Percentiles rank a stretch among this genome's conserved stretches.
phyloP scores from a whole-genome alignment of 2,797 vertebrate species.

The Vipera ursinii region DNA sequence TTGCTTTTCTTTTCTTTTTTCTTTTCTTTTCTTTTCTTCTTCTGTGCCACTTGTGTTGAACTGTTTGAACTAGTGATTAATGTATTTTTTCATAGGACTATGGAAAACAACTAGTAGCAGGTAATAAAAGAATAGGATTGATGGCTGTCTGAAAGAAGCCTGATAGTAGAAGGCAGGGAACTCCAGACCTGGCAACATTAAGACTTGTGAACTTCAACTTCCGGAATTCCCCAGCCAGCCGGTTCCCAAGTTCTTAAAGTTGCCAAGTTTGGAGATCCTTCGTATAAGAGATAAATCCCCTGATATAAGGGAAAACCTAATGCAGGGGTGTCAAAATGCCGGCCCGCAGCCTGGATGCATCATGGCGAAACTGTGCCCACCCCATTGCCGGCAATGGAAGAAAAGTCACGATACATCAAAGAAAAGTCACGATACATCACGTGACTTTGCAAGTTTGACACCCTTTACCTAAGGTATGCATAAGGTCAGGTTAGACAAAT shows the following conservation, averaged over 20 bases:
- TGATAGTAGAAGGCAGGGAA: not conserved
- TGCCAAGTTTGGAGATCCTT: not conserved
- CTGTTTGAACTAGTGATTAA: not conserved
- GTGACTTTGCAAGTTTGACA: too few species aligned
- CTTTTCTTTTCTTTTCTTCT: not conserved
- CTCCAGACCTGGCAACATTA: not conserved
- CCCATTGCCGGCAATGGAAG: too few species aligned
- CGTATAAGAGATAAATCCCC: not conserved
- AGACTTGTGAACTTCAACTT: not conserved
- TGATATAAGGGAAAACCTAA: too few species aligned
- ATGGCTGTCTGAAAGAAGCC: not conserved
- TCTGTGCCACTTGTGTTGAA: not conserved
- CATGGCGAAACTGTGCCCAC: too few species aligned
- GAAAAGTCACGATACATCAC: too few species aligned
- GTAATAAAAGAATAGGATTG: not conserved
- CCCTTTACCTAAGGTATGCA: not conserved
- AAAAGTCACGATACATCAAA: too few species aligned
- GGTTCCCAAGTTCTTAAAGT: not conserved
- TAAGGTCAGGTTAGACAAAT: not conserved
- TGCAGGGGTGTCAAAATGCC: too few species aligned
- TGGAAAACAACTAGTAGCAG: not conserved
- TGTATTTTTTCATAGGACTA: too few species aligned
- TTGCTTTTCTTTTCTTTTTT: not conserved
- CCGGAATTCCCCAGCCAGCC: not conserved
- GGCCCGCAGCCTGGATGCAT: too few species aligned